Conservation (phyloP, 2,888 invertebrate species). For the Pimpla rufipes region DNA sequence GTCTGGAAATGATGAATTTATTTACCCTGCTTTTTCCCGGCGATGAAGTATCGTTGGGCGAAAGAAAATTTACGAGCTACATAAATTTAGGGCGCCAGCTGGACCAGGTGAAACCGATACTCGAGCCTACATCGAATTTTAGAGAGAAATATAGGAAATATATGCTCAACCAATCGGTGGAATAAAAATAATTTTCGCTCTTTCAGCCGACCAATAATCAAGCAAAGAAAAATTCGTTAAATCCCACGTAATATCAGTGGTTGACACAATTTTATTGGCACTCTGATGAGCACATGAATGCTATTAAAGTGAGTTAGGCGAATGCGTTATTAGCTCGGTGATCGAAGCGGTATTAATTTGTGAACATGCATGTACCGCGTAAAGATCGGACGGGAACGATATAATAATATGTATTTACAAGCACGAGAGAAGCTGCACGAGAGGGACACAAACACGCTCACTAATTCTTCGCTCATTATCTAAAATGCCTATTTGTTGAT, state of each 20-base stretch:
- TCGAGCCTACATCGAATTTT: not conserved
- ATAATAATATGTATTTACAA: conserved; percentile 43
- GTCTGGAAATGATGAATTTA: too few species aligned
- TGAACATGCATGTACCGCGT: conserved; percentile 24
- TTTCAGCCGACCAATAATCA: not conserved
- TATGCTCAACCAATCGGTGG: not conserved
- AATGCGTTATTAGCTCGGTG: conserved; percentile 4
- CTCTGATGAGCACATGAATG: conserved; percentile 11
- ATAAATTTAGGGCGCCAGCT: too few species aligned
- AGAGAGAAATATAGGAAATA: not conserved
- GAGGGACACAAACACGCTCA: conserved; percentile 15
- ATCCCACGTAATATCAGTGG: not conserved
- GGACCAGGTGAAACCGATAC: not conserved
- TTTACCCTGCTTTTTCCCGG: too few species aligned
- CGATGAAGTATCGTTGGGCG: too few species aligned
- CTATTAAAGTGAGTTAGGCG: not conserved
- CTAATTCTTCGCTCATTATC: conserved; percentile 62
- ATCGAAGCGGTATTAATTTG: conserved; percentile 22
- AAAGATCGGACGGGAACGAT: conserved; percentile 35
- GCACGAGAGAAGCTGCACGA: conserved; percentile 14
- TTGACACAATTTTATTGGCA: not conserved
- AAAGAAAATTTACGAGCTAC: too few species aligned
- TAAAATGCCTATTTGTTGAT: conserved; percentile 57
- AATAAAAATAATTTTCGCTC: not conserved
- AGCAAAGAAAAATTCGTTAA: not conserved